A percentile compares a stretch with the other conserved stretches of the same genome.
phyloP scores from a whole-genome alignment of 2,797 vertebrate species.

The Brachyrhaphis roseni region DNA sequence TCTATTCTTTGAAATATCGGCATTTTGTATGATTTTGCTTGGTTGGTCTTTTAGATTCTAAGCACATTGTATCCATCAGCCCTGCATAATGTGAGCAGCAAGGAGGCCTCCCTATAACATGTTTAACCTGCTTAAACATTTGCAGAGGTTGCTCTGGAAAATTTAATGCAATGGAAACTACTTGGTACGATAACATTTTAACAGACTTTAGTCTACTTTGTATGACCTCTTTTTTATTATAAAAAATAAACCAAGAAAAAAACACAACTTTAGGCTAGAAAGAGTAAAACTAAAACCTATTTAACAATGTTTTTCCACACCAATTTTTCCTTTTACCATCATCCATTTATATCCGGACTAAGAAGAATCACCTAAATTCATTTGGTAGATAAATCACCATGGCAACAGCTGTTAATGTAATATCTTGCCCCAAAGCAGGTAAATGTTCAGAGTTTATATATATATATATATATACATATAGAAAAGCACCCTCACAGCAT shows the following conservation, averaged over 20 bases:
- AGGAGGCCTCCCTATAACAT: slow-evolving; percentile 6
- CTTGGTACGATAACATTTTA: slow-evolving; percentile 48
- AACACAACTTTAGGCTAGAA: background rate
- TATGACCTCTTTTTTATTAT: background rate
- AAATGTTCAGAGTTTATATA: no score
- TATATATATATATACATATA: no score
- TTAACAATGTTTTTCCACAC: background rate
- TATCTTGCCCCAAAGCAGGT: no score
- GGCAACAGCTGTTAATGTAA: background rate
- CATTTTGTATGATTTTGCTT: background rate
- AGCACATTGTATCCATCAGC: slow-evolving; percentile 2
- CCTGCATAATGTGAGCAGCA: slow-evolving; percentile 25
- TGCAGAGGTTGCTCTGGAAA: slow-evolving; percentile 54
- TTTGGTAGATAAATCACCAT: background rate
- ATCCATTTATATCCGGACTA: background rate
- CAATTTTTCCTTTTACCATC: background rate
- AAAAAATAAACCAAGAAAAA: background rate
- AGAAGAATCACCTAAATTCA: background rate
- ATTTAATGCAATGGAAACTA: slow-evolving; percentile 21
- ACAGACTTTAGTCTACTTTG: slow-evolving; percentile 28
- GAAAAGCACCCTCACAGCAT: background rate
- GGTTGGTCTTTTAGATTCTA: background rate
- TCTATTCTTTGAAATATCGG: background rate
- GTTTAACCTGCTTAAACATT: slow-evolving; percentile 62
- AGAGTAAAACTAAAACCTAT: background rate